Conservation (phyloP, 1,140 invertebrate species). For the Eumaeus atala region DNA sequence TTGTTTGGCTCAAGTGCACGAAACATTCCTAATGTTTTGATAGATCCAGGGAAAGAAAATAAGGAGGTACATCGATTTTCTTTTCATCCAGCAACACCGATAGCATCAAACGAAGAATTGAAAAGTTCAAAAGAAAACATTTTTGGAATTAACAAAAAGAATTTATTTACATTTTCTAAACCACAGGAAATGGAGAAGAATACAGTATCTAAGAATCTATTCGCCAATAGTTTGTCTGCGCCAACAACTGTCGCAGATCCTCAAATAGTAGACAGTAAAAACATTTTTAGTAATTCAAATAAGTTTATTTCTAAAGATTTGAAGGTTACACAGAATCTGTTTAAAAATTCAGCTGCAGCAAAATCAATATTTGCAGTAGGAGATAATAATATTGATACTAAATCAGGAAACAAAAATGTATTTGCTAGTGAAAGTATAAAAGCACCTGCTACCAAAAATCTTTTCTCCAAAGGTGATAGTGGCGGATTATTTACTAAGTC, state of each 20-base stretch:
- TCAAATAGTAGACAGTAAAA: conserved; percentile 16
- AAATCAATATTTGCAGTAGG: conserved; percentile 36
- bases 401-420: conserved; percentile 15
- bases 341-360: conserved; percentile 26
- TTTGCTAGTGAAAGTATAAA: conserved; percentile 13
- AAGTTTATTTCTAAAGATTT: neutral
- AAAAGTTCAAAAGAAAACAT: conserved; percentile 50
- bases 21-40: conserved; percentile 25
- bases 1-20: conserved; percentile 30
- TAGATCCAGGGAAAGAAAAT: conserved; percentile 18
- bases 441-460: conserved; percentile 22
- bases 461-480: conserved; percentile 22
- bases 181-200: conserved; percentile 37
- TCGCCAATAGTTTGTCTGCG: conserved; percentile 19
- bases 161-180: conserved; percentile 56
- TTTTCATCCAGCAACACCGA: conserved; percentile 50
- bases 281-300: conserved; percentile 22
- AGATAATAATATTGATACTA: conserved; percentile 11
- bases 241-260: conserved; percentile 12
- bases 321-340: conserved; percentile 18
- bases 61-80: conserved; percentile 35
- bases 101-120: conserved; percentile 43
- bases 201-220: neutral
- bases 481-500: conserved; percentile 33
- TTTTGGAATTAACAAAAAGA: conserved; percentile 36